Evolutionary conservation across 2,888 invertebrate species (phyloP).

Genomic region (Kuschelorhynchus macadamiae): DNA sequence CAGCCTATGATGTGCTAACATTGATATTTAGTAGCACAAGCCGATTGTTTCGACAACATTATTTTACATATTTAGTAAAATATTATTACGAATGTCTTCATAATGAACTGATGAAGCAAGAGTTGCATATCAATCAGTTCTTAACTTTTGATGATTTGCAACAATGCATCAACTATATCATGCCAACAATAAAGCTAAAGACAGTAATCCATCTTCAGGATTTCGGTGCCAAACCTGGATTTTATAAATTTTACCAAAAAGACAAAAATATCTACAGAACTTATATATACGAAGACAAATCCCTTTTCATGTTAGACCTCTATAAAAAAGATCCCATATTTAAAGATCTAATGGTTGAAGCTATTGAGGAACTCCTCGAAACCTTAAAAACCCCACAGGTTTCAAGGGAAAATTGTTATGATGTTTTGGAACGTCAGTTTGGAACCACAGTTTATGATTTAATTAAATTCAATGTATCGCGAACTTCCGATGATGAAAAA

Average conservation of each 20-base stretch:
- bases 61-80: slow-evolving; percentile 43
- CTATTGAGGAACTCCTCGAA: slow-evolving; percentile 38
- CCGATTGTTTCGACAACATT: slow-evolving; percentile 45
- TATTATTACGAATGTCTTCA: slow-evolving; percentile 44
- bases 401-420: slow-evolving; percentile 54
- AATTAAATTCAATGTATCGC: slow-evolving; percentile 35
- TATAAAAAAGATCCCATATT: slow-evolving; percentile 43
- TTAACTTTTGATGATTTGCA: slow-evolving; percentile 43
- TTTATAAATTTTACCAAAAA: slow-evolving; percentile 35
- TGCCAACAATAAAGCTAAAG: slow-evolving; percentile 44
- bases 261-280: slow-evolving; percentile 16
- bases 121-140: slow-evolving; percentile 31
- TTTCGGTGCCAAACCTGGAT: slow-evolving; percentile 40
- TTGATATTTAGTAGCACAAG: slow-evolving; percentile 39
- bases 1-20: slow-evolving; percentile 47
- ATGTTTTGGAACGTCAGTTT: slow-evolving; percentile 51
- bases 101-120: slow-evolving; percentile 30
- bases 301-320: slow-evolving; percentile 26
- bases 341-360: slow-evolving; percentile 35
- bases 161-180: slow-evolving; percentile 34
- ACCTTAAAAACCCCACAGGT: slow-evolving; percentile 32
- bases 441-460: slow-evolving; percentile 53
- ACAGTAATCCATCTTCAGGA: slow-evolving; percentile 34
- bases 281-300: slow-evolving; percentile 43
- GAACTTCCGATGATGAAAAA: slow-evolving; percentile 45